Evolutionary conservation across 1,140 invertebrate genomes (phyloP).

Genomic region (Batillaria attramentaria): DNA sequence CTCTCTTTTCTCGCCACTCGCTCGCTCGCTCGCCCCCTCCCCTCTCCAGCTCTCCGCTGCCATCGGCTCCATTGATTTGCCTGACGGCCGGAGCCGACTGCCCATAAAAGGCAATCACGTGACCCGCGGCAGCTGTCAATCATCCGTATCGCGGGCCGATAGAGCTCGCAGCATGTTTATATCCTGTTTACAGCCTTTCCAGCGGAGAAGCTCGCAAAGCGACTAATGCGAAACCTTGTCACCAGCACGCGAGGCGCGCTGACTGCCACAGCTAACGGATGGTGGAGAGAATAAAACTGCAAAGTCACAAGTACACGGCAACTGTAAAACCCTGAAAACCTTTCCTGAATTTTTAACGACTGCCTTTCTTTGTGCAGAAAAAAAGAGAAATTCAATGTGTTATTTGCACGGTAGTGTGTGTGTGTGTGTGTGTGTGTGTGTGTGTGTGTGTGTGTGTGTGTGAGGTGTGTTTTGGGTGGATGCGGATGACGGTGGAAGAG

Average conservation of each 20-base stretch:
- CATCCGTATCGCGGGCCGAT: conserved; percentile 29
- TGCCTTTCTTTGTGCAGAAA: too few species aligned
- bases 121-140: conserved; percentile 37
- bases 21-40: neutral
- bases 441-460: conserved; percentile 24
- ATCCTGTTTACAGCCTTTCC: conserved; percentile 16
- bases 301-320: too few species aligned
- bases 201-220: neutral
- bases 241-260: conserved; percentile 14
- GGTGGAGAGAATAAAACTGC: too few species aligned
- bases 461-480: neutral
- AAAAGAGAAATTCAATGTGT: too few species aligned
- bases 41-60: conserved; percentile 20
- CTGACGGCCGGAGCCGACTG: conserved; percentile 6
- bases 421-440: conserved; percentile 24
- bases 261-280: conserved; percentile 2
- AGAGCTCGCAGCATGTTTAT: conserved; percentile 17
- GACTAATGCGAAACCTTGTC: conserved; percentile 30
- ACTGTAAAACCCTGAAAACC: too few species aligned
- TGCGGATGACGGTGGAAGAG: too few species aligned
- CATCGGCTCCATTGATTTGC: conserved; percentile 30
- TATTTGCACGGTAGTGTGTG: neutral
- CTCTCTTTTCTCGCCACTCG: conserved; percentile 11
- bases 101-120: conserved; percentile 38
- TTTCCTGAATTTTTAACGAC: too few species aligned